Percentiles rank a stretch among this genome's conserved stretches.
Conservation (phyloP, 2,888 invertebrate species). For the Sarcophaga caerulescens region DNA sequence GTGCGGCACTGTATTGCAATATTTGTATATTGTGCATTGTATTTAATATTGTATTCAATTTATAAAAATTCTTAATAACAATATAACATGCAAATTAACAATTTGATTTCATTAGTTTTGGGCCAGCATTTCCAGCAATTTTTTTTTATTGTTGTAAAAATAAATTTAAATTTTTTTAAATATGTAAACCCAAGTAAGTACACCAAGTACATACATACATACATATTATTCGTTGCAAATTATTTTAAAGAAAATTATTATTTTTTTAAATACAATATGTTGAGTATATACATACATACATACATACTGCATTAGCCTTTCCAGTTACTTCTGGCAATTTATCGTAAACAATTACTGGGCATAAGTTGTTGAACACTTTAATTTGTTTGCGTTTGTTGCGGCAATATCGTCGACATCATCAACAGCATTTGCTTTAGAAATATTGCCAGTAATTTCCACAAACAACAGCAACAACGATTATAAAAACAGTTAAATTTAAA, state of each 20-base stretch:
- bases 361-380: constrained; percentile 61
- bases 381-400: constrained; percentile 60
- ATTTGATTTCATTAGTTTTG: constrained; percentile 64
- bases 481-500: constrained; percentile 27
- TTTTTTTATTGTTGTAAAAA: neutral
- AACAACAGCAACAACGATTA: neutral
- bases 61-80: constrained; percentile 67
- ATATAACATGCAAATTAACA: constrained; percentile 69
- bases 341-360: constrained; percentile 46
- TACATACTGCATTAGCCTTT: constrained; percentile 2
- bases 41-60: constrained; percentile 43
- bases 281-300: neutral
- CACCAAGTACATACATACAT: constrained; percentile 1
- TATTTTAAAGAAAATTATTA: constrained; percentile 53
- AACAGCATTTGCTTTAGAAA: constrained; percentile 6
- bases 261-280: constrained; percentile 35
- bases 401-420: constrained; percentile 38
- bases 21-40: neutral
- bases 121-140: neutral
- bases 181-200: constrained; percentile 1
- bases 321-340: constrained; percentile 16
- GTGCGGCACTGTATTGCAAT: too few relatives aligned
- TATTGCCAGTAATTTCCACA: neutral
- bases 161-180: constrained; percentile 14
- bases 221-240: constrained; percentile 45